A percentile compares a stretch with the other conserved stretches of the same genome.
Conservation (phyloP, 2,888 invertebrate species). For the Branchipolynoe longqiensis region DNA sequence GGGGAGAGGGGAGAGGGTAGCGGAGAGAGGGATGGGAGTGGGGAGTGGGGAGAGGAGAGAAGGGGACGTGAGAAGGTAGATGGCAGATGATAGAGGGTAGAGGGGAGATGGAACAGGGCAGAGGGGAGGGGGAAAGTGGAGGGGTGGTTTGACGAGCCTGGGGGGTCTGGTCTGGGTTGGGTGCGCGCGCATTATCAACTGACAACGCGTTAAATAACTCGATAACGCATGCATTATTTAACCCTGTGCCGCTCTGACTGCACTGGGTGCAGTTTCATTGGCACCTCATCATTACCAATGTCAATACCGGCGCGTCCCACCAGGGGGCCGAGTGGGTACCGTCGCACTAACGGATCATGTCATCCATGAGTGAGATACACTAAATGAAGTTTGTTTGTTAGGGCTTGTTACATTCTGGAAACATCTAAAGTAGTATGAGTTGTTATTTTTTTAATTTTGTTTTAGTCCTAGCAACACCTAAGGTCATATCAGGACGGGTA, state of each 20-base stretch:
- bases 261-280: constrained; percentile 8
- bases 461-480: too few species aligned
- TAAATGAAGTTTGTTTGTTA: too few species aligned
- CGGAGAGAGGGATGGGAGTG: too few species aligned
- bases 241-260: not conserved
- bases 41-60: too few species aligned
- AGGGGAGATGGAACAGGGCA: not conserved
- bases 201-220: constrained; percentile 28
- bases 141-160: not conserved
- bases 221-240: constrained; percentile 35
- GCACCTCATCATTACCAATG: constrained; percentile 22
- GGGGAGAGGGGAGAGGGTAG: too few species aligned
- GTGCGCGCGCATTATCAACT: constrained; percentile 1
- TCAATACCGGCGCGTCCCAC: constrained; percentile 11
- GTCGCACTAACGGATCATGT: too few species aligned
- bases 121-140: not conserved
- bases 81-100: not conserved
- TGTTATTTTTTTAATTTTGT: too few species aligned
- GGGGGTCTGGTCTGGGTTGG: constrained; percentile 1
- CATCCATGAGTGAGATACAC: too few species aligned
- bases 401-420: too few species aligned
- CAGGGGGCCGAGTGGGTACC: too few species aligned
- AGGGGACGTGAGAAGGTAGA: not conserved
- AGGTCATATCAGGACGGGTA: too few species aligned
- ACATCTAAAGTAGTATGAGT: too few species aligned